These are phyloP conservation scores for Atherinosoma microstoma DNA, from an alignment of 2,797 vertebrate species.

Conservation along the genomic window DNA sequence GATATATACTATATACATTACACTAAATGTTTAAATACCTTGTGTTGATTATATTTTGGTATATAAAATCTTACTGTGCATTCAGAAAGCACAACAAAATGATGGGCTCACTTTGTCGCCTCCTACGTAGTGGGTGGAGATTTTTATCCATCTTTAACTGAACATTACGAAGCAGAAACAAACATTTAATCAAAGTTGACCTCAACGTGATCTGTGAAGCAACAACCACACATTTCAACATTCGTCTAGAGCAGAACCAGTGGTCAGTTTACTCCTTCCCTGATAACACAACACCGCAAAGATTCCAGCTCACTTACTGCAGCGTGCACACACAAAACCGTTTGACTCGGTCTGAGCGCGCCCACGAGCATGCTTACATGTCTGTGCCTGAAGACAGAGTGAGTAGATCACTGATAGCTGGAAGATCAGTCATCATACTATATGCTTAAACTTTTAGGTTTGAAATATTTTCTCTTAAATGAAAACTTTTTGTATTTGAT, in stretches of 20 bases:
- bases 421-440: not conserved
- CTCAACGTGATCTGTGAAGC: conserved; percentile 29
- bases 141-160: not conserved
- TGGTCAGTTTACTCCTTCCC: conserved; percentile 39
- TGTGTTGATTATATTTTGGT: too few species aligned
- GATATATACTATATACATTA: too few species aligned
- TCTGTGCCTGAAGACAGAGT: conserved; percentile 16
- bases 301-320: conserved; percentile 19
- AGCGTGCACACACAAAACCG: not conserved
- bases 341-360: conserved; percentile 9
- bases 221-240: conserved; percentile 23
- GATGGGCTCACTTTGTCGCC: too few species aligned
- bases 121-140: too few species aligned
- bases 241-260: conserved; percentile 40
- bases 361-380: conserved; percentile 23
- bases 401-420: conserved; percentile 8
- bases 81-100: not conserved
- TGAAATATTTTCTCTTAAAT: not conserved
- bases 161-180: not conserved
- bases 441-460: not conserved
- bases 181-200: conserved; percentile 11
- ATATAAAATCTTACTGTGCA: not conserved
- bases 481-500: not conserved
- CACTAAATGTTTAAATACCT: too few species aligned
- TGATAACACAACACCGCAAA: conserved; percentile 40